Percentiles rank a stretch among this genome's conserved stretches.
These are phyloP conservation scores for Lagenorhynchus albirostris DNA, from an alignment of 2,113 vertebrate genomes.

Conservation along the genomic window DNA sequence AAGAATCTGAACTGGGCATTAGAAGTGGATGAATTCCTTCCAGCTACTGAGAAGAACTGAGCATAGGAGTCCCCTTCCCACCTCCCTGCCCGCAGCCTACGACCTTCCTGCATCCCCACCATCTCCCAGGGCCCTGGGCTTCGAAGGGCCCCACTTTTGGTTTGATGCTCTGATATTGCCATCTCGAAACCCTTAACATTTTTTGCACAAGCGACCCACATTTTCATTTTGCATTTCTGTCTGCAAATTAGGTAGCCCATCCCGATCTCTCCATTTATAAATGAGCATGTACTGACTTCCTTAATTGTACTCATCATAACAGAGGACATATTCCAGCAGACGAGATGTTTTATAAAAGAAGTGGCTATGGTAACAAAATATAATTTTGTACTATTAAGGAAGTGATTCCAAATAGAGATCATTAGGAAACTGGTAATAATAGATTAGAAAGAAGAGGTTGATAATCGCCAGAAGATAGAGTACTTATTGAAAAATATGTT, in stretches of 20 bases:
- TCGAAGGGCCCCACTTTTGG: not conserved
- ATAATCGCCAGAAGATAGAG: not conserved
- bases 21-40: not conserved
- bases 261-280: not conserved
- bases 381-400: not conserved
- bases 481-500: not conserved
- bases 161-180: not conserved
- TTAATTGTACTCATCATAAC: not conserved
- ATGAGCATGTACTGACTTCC: not conserved
- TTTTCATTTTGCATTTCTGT: not conserved
- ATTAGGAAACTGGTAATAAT: not conserved
- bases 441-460: not conserved
- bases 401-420: not conserved
- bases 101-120: not conserved
- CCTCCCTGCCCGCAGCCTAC: not conserved
- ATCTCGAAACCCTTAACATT: not conserved
- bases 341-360: not conserved
- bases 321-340: not conserved
- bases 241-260: not conserved
- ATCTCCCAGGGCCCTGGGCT: not conserved
- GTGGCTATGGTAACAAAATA: not conserved
- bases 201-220: not conserved
- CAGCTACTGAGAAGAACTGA: not conserved
- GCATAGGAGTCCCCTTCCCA: accelerated
- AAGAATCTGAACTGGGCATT: not conserved